phyloP scores from a whole-genome alignment of 1,140 invertebrate species.

The Cepaea nemoralis region DNA sequence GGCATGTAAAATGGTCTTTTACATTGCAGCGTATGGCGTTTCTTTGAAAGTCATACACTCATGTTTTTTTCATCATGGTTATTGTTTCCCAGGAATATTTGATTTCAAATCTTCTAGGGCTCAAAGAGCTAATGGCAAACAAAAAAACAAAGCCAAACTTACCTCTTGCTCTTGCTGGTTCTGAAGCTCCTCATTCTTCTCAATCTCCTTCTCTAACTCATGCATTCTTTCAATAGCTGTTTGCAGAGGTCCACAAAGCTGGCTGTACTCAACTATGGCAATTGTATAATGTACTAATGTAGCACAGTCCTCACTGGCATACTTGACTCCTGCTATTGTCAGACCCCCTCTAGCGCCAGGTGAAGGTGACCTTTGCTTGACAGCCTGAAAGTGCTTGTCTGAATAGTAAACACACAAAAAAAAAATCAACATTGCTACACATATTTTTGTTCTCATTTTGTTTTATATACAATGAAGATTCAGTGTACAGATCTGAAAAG shows the following conservation, averaged over 20 bases:
- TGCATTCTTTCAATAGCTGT: constrained; percentile 63
- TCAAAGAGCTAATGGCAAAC: no score
- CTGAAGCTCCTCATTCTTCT: constrained; percentile 69
- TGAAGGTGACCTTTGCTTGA: constrained; percentile 57
- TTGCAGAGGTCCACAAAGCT: constrained; percentile 67
- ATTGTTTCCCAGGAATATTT: no score
- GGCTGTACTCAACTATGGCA: constrained; percentile 71
- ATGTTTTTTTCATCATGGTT: no score
- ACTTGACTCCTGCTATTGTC: constrained; percentile 69
- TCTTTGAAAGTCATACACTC: no score
- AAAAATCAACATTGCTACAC: no score
- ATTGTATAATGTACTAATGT: constrained; percentile 71
- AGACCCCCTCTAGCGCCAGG: constrained; percentile 65
- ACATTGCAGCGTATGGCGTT: no score
- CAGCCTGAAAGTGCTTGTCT: constrained; percentile 46
- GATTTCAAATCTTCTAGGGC: no score
- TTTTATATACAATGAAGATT: no score
- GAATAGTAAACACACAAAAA: not conserved
- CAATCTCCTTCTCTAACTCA: constrained; percentile 69
- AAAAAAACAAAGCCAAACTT: no score
- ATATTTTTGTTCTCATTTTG: no score
- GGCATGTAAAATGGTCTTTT: no score
- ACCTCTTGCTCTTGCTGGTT: constrained; percentile 66
- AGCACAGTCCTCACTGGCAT: constrained; percentile 71
- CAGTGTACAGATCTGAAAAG: no score